Conservation (phyloP, 2,113 vertebrate species). For the Nyctereutes procyonoides region DNA sequence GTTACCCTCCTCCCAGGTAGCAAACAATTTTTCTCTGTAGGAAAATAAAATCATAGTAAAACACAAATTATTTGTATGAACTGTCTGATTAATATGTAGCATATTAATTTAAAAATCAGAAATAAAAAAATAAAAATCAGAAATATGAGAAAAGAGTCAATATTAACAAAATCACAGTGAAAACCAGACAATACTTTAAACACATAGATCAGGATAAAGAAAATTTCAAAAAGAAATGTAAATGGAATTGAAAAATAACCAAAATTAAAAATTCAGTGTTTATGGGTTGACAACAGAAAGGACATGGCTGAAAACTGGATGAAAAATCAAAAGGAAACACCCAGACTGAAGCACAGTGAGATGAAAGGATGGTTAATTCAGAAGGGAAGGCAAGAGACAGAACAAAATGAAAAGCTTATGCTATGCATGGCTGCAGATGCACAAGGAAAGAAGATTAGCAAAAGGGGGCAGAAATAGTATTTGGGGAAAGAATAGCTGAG, state of each 20-base stretch:
- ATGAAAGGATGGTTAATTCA: neutral
- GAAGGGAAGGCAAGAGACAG: neutral
- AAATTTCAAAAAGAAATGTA: neutral
- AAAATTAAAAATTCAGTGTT: neutral
- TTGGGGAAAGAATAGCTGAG: neutral
- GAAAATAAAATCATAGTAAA: neutral
- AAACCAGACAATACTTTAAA: neutral
- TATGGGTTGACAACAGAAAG: neutral
- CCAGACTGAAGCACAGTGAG: neutral
- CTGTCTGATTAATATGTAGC: neutral
- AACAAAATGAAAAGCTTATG: neutral
- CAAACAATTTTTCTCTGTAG: neutral
- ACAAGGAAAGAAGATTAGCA: slow-evolving; percentile 5
- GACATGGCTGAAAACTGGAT: neutral
- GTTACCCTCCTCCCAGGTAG: neutral
- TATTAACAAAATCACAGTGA: slow-evolving; percentile 15
- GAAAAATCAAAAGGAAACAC: slow-evolving; percentile 40
- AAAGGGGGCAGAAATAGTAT: neutral
- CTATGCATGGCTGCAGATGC: neutral
- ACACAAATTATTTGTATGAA: neutral
- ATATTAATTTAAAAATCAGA: neutral
- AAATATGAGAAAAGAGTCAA: neutral
- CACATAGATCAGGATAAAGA: neutral
- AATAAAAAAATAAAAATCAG: slow-evolving; percentile 25
- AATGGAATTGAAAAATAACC: neutral